A percentile compares a stretch with the other conserved stretches of the same genome.
These are phyloP conservation scores for Philonicus albiceps DNA, from an alignment of 2,888 invertebrate genomes.

Conservation along the genomic window DNA sequence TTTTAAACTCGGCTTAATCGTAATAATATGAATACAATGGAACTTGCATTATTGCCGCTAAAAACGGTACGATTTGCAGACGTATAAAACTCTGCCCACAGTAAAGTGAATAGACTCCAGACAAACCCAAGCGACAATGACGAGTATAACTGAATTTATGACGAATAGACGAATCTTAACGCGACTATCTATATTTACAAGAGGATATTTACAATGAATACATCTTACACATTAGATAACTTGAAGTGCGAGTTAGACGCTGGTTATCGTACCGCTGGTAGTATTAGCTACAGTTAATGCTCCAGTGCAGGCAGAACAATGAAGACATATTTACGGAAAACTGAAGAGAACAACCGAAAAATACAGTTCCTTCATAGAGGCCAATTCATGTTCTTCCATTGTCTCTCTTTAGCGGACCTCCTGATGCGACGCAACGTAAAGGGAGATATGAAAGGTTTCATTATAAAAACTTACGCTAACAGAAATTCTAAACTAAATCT, in stretches of 20 bases:
- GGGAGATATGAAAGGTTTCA: neutral
- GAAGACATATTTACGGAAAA: neutral
- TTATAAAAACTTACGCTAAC: slow-evolving; percentile 20
- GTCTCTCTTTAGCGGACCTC: neutral
- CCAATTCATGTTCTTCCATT: neutral
- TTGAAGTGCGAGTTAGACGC: neutral
- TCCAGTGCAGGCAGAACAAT: neutral
- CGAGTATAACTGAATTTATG: neutral
- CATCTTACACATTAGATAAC: neutral
- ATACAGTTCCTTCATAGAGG: slow-evolving; percentile 19
- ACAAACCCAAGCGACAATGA: neutral
- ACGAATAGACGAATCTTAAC: neutral
- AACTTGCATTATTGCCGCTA: neutral
- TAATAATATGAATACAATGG: neutral
- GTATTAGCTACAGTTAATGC: neutral
- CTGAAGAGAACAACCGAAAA: neutral
- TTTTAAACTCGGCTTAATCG: neutral
- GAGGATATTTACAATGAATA: neutral
- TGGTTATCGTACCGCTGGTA: neutral
- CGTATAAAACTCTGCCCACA: neutral
- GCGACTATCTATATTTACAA: neutral
- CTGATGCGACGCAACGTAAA: neutral
- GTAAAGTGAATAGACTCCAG: neutral
- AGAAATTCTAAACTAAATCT: slow-evolving; percentile 22
- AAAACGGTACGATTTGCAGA: neutral